Percentiles rank a stretch among this genome's conserved stretches.
Evolutionary conservation across 1,140 invertebrate species (phyloP).

Genomic region (Onthophagus taurus): DNA sequence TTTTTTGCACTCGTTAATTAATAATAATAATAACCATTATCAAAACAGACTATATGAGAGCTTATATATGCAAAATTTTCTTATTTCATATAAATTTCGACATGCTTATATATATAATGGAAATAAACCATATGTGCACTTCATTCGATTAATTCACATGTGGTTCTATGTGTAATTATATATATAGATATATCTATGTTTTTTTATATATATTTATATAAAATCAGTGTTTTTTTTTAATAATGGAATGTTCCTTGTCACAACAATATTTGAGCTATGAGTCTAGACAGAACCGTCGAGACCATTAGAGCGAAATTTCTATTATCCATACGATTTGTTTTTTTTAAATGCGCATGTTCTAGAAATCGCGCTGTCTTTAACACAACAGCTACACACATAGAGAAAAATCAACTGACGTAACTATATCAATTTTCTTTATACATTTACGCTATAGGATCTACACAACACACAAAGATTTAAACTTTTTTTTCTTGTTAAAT

Average conservation of each 20-base stretch:
- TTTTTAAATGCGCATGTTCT: too few relatives aligned
- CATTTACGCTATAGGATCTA: conserved; percentile 38
- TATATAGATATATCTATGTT: conserved; percentile 14
- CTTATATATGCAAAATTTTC: conserved; percentile 26
- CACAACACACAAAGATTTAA: conserved; percentile 40
- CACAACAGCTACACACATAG: conserved; percentile 39
- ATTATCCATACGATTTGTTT: background rate
- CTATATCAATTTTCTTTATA: conserved; percentile 28
- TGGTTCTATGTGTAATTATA: conserved; percentile 14
- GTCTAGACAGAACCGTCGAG: conserved; percentile 21
- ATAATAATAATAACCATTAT: conserved; percentile 40
- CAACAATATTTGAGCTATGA: conserved; percentile 41
- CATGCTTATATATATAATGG: conserved; percentile 25
- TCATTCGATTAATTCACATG: conserved; percentile 7
- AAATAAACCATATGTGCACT: background rate
- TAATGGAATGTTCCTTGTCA: conserved; percentile 41
- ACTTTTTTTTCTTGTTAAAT: too few relatives aligned
- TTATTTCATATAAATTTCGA: conserved; percentile 26
- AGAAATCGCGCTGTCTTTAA: conserved; percentile 31
- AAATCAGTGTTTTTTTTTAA: conserved; percentile 35
- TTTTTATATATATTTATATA: conserved; percentile 18
- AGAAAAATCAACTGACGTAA: conserved; percentile 39
- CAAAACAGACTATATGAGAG: conserved; percentile 39
- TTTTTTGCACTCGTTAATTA: conserved; percentile 36
- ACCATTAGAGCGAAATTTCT: conserved; percentile 11